phyloP scores from a whole-genome alignment of 2,888 invertebrate genomes.

The Melanchra persicariae region DNA sequence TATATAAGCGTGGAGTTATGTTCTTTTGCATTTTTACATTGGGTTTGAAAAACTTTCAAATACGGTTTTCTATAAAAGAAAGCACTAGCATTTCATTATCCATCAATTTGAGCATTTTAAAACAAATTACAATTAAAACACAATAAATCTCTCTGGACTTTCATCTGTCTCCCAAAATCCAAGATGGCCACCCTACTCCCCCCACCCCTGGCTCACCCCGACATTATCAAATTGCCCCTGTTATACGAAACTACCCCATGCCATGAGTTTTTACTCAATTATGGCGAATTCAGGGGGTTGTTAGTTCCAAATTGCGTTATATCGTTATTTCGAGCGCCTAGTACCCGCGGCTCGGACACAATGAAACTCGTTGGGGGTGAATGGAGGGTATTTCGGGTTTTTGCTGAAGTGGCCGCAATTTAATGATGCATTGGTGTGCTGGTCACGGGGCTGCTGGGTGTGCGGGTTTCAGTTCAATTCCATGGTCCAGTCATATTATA shows the following conservation, averaged over 20 bases:
- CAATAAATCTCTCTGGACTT: conserved; percentile 32
- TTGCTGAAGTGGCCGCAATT: conserved; percentile 42
- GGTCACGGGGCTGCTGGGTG: conserved; percentile 18
- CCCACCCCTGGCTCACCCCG: not conserved
- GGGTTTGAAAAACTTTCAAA: too few relatives aligned
- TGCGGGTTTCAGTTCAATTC: conserved; percentile 6
- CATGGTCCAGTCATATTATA: not conserved
- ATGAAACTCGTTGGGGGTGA: conserved; percentile 41
- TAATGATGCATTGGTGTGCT: conserved; percentile 32
- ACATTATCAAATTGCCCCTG: conserved; percentile 60
- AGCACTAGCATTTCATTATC: too few relatives aligned
- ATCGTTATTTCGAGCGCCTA: conserved; percentile 50
- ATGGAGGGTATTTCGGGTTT: conserved; percentile 39
- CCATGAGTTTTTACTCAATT: conserved; percentile 67
- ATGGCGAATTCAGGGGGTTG: conserved; percentile 56
- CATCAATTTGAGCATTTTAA: too few relatives aligned
- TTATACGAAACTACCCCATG: conserved; percentile 56
- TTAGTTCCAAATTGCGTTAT: conserved; percentile 64
- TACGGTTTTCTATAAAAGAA: too few relatives aligned
- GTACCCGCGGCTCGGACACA: conserved; percentile 55
- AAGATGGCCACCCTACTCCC: conserved; percentile 50
- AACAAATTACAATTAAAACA: conserved; percentile 17
- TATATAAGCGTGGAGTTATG: too few relatives aligned
- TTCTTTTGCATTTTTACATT: too few relatives aligned
- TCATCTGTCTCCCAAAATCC: conserved; percentile 35